These are phyloP conservation scores for Gasterosteus nipponicus DNA, from an alignment of 2,113 vertebrate species.

Conservation along the genomic window DNA sequence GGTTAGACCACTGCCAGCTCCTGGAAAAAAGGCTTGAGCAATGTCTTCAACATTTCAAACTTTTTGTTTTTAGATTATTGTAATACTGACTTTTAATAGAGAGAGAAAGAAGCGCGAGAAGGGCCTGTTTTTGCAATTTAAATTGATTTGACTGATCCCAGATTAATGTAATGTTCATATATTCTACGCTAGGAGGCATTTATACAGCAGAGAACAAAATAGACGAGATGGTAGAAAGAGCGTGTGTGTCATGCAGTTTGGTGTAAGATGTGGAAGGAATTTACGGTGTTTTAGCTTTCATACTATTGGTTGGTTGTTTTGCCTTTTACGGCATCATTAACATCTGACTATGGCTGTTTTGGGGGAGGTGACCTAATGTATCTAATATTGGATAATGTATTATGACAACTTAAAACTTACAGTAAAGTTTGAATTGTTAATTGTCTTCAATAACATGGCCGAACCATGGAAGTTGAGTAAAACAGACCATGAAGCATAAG, in stretches of 20 bases:
- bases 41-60: background rate
- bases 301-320: background rate
- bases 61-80: slow-evolving; percentile 2
- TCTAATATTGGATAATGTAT: background rate
- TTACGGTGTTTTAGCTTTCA: background rate
- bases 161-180: background rate
- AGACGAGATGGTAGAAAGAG: slow-evolving; percentile 18
- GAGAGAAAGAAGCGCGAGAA: background rate
- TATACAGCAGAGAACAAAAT: slow-evolving; percentile 23
- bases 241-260: slow-evolving; percentile 8
- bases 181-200: background rate
- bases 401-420: background rate
- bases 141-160: slow-evolving; percentile 6
- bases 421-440: background rate
- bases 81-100: slow-evolving; percentile 16
- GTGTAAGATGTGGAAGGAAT: background rate
- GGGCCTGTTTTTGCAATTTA: slow-evolving; percentile 9
- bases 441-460: background rate
- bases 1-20: slow-evolving; percentile 77
- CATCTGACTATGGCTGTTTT: background rate
- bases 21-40: background rate
- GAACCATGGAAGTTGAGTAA: background rate
- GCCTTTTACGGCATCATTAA: background rate
- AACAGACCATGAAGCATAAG: background rate
- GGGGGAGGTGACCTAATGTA: background rate